Evolutionary conservation across 2,888 invertebrate genomes (phyloP), one percentile per base, ranked within the genome.

Genomic region (Drosophila prostipennis): DNA sequence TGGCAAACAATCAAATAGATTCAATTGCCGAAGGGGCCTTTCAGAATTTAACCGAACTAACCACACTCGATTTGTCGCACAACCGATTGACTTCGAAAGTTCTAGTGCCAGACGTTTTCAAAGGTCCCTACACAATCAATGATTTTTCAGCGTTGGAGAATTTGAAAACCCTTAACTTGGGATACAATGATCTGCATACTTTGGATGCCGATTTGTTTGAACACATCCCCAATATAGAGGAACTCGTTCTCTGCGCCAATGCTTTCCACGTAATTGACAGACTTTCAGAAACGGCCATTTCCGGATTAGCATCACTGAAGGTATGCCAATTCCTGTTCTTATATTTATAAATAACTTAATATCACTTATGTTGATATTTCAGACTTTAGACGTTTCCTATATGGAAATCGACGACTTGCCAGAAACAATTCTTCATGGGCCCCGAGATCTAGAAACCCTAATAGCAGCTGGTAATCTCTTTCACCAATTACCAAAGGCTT

Each of bases 191-290:
- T 23, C 90, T 97, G 1, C 95, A 96, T 79, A 94, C 94, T 0
- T 90, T 97, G n/a, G 90, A 96, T 82, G 93, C 93, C 53, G 95
- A 96, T 87, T 82, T 96, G 2, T 97, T 98, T 89, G 95, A 96
- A 79, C 96, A 97, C 87, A 91, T 95, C 4, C 93, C 94, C 0
- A 93, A 94, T 51, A 89, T 98, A 39, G 94, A 94, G 76, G 93
- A 93, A 13, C 90, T 98, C 51, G 94, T 94, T 79, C 92, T 98
- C 26, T 94, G 94, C 72, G 93, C 94, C n/a, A 98, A 98, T 91
- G 96, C 95, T 0, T 92, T 98, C 13, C 92, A 92, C 13, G 92
- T 94, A 0, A 93, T 97, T 6, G 95, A 96, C 84, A 92, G 93
- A 7, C 92, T 92, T 13, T 95, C 96, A 0, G 83, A 93, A 1